Base-by-base conservation (phyloP, 2,888 invertebrate species). In the Tachystola acroxantha region DNA sequence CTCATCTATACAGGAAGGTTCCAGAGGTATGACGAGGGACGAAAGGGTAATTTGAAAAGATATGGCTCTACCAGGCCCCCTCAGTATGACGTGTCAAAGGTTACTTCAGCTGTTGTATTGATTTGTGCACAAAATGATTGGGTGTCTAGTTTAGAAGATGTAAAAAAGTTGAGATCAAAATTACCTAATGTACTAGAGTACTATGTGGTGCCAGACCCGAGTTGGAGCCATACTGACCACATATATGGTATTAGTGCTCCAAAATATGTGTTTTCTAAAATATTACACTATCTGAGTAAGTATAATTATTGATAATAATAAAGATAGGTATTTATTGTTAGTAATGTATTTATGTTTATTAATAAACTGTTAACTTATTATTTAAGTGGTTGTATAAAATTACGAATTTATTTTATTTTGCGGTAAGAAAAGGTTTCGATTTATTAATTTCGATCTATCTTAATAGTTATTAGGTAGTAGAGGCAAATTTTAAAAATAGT, bases 111-210 rank as follows among this genome's bases (percentile, higher is more conserved):
- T 1, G 60, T 82, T 1, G 59, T 78, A 0, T 45, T 88, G n/a
- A 58, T 86, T 22, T 64, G 62, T 40, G 77, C 66, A 1, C 34
- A 53, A 34, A 90, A 90, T 37, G 95, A 95, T 64, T 89, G 88
- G 84, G 53, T 94, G 3, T 90, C 93, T 2, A 69, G 87, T 12
- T 58, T 88, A 19, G 65, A 87, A 61, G 91, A 92, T 42, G 87
- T 90, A 1, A 59, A 87, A 27, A 80, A 77, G 6, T 63, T 92
- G 34, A 74, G 76, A 7, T 67, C 75, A 0, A 77, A 80, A 40
- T 63, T 94, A 28, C 88, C 89, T 3, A 90, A 91, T 57, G 70
- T 89, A 3, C 56, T 89, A 19, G 89, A 89, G 45, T 88, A 88
- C 52, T 89, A 89, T 52, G 56, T 89, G 19, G 89, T 92, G 26